Conservation (phyloP, 2,888 invertebrate species). For the Chrysopilus asiliformis region DNA sequence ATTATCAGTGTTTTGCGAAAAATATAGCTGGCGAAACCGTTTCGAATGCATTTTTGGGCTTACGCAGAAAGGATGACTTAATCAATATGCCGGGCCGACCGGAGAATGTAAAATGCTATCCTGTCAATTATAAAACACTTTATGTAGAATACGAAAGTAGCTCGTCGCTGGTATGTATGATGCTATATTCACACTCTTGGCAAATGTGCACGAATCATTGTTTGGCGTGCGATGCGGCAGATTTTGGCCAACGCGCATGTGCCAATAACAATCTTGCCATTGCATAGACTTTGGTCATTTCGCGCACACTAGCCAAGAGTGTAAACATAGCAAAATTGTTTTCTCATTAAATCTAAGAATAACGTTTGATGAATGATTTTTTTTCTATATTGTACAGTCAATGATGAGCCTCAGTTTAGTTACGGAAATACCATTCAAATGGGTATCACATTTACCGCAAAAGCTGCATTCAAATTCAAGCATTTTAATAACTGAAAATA, state of each 20-base stretch:
- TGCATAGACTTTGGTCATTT: no score
- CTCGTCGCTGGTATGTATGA: slow-evolving; percentile 20
- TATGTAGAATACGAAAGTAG: slow-evolving; percentile 31
- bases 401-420: slow-evolving; percentile 31
- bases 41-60: slow-evolving; percentile 26
- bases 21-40: slow-evolving; percentile 33
- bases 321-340: no score
- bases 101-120: slow-evolving; percentile 31
- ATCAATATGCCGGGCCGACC: slow-evolving; percentile 22
- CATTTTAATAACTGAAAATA: slow-evolving; percentile 26
- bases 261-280: no score
- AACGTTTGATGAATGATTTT: no score
- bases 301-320: no score
- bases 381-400: slow-evolving; percentile 14
- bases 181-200: slow-evolving; percentile 23
- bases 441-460: slow-evolving; percentile 27
- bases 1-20: slow-evolving; percentile 35
- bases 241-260: no score
- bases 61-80: slow-evolving; percentile 20
- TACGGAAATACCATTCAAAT: slow-evolving; percentile 30
- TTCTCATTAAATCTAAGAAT: no score
- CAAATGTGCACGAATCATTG: slow-evolving; percentile 27
- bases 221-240: no score
- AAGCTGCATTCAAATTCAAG: slow-evolving; percentile 28
- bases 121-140: slow-evolving; percentile 31